Evolutionary conservation across 2,113 vertebrate genomes (phyloP).

Genomic region (Triplophysa tibetana): DNA sequence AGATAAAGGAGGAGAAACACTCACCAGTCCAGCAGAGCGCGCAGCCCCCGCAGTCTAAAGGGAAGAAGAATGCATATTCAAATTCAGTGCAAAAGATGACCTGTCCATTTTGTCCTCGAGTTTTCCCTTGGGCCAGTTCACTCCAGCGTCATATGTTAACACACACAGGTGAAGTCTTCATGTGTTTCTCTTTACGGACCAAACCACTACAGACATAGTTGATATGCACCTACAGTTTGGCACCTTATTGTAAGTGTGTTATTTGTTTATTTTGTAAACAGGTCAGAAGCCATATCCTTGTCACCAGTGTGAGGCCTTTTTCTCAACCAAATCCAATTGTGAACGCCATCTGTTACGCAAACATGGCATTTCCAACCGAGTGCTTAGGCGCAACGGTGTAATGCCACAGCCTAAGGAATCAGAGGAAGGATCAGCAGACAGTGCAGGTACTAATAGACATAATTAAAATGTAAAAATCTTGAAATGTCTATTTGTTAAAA

Average conservation of each 20-base stretch:
- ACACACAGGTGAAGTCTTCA: constrained; percentile 84
- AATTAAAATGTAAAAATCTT: constrained; percentile 70
- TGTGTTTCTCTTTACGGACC: neutral
- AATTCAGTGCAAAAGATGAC: constrained; percentile 90
- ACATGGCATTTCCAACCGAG: constrained; percentile 74
- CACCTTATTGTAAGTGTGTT: neutral
- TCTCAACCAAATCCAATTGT: constrained; percentile 81
- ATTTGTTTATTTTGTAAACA: constrained; percentile 47
- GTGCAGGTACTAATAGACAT: constrained; percentile 66
- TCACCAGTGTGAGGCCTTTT: constrained; percentile 74
- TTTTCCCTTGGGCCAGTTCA: constrained; percentile 94
- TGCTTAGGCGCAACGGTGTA: constrained; percentile 78
- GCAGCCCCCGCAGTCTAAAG: constrained; percentile 66
- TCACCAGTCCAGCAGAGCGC: constrained; percentile 57
- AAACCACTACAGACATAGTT: neutral
- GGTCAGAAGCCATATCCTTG: constrained; percentile 78
- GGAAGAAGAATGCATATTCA: constrained; percentile 89
- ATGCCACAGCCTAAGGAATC: constrained; percentile 69
- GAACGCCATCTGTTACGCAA: constrained; percentile 80
- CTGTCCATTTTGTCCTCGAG: constrained; percentile 91
- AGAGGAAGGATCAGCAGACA: constrained; percentile 74
- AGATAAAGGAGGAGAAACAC: constrained; percentile 71
- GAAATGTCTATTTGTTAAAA: neutral
- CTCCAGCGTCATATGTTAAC: constrained; percentile 95
- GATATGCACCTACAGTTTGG: neutral